Evolutionary conservation across 2,797 vertebrate species (phyloP).

Genomic region (Choloepus didactylus): DNA sequence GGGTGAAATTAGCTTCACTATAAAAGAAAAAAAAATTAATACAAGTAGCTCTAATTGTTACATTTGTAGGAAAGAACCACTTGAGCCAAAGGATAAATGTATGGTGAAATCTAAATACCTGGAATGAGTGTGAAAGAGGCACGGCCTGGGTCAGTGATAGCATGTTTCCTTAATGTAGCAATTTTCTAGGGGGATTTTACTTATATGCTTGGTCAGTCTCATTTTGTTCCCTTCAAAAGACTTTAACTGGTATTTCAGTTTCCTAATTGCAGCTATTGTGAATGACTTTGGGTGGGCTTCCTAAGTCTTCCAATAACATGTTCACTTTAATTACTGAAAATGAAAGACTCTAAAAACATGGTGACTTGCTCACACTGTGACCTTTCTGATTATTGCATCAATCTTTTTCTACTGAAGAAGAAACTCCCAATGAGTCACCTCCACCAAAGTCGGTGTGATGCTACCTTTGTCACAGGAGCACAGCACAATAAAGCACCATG

Average conservation of each 20-base stretch:
- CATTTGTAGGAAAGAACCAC: conserved; percentile 39
- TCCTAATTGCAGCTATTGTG: conserved; percentile 64
- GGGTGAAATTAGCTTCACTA: conserved; percentile 18
- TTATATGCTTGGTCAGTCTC: conserved; percentile 42
- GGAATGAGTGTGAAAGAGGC: not conserved
- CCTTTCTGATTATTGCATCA: conserved; percentile 53
- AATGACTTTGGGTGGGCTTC: conserved; percentile 63
- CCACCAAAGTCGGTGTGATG: not conserved
- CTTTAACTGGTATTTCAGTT: conserved; percentile 49
- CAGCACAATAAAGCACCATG: not conserved
- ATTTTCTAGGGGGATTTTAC: conserved; percentile 61
- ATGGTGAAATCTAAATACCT: conserved; percentile 22
- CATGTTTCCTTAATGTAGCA: conserved; percentile 8
- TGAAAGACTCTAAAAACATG: conserved; percentile 46
- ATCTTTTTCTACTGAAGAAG: conserved; percentile 66
- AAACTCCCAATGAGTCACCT: conserved; percentile 68
- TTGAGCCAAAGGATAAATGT: conserved; percentile 13
- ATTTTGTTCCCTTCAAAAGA: conserved; percentile 29
- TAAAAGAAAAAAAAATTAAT: not conserved
- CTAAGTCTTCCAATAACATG: conserved; percentile 53
- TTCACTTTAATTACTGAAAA: conserved; percentile 75
- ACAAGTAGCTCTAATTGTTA: conserved; percentile 6
- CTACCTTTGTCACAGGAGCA: not conserved
- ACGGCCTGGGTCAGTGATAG: not conserved
- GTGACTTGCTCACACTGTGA: conserved; percentile 8